Evolutionary conservation across 2,797 vertebrate genomes (phyloP).

Genomic region (Dryobates pubescens): DNA sequence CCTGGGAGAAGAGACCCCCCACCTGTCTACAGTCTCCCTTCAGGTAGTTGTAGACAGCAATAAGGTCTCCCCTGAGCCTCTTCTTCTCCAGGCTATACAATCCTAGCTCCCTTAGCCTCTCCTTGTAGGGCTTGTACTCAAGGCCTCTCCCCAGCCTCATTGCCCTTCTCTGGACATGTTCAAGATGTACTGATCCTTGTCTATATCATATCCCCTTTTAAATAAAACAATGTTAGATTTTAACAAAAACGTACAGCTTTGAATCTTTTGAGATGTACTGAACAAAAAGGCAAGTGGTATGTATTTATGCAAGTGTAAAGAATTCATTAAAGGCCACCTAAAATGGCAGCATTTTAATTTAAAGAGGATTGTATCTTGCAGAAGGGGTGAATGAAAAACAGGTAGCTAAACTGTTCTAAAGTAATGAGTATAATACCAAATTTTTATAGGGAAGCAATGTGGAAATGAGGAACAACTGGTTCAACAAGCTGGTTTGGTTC

Average conservation of each 20-base stretch:
- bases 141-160: too few species aligned
- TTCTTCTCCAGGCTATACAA: too few species aligned
- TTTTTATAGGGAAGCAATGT: background rate
- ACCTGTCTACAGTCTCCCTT: too few species aligned
- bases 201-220: background rate
- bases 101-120: too few species aligned
- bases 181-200: background rate
- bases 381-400: background rate
- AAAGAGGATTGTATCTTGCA: background rate
- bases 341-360: background rate
- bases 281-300: background rate
- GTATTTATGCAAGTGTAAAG: background rate
- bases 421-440: background rate
- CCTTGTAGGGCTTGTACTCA: too few species aligned
- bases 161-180: too few species aligned
- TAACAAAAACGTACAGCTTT: background rate
- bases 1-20: too few species aligned
- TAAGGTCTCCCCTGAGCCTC: too few species aligned
- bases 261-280: background rate
- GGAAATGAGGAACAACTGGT: background rate
- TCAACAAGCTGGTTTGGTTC: background rate
- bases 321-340: background rate
- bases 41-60: too few species aligned
- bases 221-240: background rate
- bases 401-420: background rate